A percentile compares a stretch with the other conserved stretches of the same genome.
Conservation (phyloP, 1,140 invertebrate genomes). For the Mesaphorura yosii region DNA sequence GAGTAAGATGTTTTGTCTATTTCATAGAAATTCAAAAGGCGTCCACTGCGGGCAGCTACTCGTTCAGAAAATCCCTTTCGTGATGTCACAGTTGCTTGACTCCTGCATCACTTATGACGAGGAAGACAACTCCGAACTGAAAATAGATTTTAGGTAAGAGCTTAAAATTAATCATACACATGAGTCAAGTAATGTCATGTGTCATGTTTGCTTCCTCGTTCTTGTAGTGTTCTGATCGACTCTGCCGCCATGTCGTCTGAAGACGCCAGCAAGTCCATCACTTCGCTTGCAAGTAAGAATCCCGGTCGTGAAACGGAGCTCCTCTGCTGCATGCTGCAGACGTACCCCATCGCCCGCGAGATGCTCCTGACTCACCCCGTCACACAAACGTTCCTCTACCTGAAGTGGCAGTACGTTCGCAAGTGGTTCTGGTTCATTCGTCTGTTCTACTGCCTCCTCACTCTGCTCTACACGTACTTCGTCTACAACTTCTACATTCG, state of each 20-base stretch:
- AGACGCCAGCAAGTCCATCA: too few species aligned
- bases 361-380: constrained; percentile 12
- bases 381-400: constrained; percentile 13
- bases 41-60: background rate
- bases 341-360: constrained; percentile 1
- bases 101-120: constrained; percentile 8
- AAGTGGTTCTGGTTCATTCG: constrained; percentile 8
- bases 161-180: too few species aligned
- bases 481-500: constrained; percentile 7
- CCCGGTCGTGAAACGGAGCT: background rate
- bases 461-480: constrained; percentile 7
- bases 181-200: too few species aligned
- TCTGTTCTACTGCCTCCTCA: background rate
- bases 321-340: background rate
- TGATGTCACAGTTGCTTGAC: constrained; percentile 14
- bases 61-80: constrained; percentile 16
- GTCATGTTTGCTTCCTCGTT: background rate
- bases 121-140: constrained; percentile 14
- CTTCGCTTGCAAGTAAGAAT: too few species aligned
- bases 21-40: background rate
- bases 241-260: too few species aligned
- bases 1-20: too few species aligned
- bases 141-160: constrained; percentile 16
- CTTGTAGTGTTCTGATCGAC: background rate
- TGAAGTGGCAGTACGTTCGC: constrained; percentile 15